These are phyloP conservation scores for Pampusana beccarii DNA, from an alignment of 2,113 vertebrate genomes.

Conservation along the genomic window DNA sequence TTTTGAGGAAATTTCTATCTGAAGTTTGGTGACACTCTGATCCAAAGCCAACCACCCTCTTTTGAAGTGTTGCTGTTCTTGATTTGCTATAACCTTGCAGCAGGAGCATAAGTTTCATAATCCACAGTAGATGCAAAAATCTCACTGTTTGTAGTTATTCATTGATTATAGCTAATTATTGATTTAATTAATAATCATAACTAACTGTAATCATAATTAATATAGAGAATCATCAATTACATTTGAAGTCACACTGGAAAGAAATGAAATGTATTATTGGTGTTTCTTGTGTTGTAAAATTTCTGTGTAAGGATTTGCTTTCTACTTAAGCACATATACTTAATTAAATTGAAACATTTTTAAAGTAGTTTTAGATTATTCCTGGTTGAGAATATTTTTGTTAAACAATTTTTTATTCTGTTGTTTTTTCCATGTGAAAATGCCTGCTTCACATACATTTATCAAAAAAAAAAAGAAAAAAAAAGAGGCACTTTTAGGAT, in stretches of 20 bases:
- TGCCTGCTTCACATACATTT: neutral
- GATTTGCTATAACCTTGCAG: neutral
- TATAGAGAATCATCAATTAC: neutral
- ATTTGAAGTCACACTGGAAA: neutral
- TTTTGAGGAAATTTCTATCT: neutral
- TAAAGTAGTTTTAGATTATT: neutral
- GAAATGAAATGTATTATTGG: neutral
- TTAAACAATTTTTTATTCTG: neutral
- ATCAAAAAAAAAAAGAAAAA: neutral
- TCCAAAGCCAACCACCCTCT: accelerated
- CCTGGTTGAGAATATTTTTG: neutral
- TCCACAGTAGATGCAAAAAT: neutral
- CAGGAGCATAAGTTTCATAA: neutral
- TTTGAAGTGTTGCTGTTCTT: neutral
- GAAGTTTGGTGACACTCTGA: neutral
- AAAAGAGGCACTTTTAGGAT: neutral
- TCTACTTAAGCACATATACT: neutral
- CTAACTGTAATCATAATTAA: neutral
- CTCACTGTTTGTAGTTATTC: neutral
- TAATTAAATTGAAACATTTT: neutral
- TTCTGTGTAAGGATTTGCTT: neutral
- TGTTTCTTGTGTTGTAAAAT: neutral
- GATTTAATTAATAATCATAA: neutral
- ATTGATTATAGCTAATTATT: neutral
- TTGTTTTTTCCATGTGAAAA: neutral